phyloP scores from a whole-genome alignment of 1,140 invertebrate genomes.

The Bacillus rossius region DNA sequence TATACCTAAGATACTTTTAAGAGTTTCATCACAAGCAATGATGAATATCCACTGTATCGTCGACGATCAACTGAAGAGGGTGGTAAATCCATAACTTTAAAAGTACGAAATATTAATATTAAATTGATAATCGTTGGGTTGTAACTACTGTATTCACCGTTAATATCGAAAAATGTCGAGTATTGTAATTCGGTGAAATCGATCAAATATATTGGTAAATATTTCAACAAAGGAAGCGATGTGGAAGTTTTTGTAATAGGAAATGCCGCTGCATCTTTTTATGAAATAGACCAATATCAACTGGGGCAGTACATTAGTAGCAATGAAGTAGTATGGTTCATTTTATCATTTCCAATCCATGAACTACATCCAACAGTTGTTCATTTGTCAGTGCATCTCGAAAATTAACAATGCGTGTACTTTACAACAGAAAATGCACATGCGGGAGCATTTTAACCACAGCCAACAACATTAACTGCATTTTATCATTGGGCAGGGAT shows the following conservation, averaged over 20 bases:
- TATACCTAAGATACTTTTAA: conserved; percentile 33
- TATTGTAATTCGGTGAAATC: conserved; percentile 35
- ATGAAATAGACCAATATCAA: conserved; percentile 11
- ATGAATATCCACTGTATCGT: conserved; percentile 41
- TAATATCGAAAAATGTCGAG: conserved; percentile 39
- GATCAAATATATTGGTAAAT: conserved; percentile 39
- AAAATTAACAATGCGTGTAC: conserved; percentile 27
- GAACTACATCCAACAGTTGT: conserved; percentile 9
- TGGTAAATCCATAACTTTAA: conserved; percentile 10
- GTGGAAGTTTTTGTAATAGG: conserved; percentile 34
- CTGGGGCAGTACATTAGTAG: conserved; percentile 35
- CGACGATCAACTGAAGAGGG: conserved; percentile 25
- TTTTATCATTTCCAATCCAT: conserved; percentile 12
- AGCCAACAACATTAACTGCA: conserved; percentile 30
- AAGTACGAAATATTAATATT: conserved; percentile 9
- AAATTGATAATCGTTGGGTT: conserved; percentile 37
- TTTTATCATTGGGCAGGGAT: conserved; percentile 31
- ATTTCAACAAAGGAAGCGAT: conserved; percentile 42
- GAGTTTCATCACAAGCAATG: conserved; percentile 29
- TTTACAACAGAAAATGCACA: conserved; percentile 30
- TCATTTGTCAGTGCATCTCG: conserved; percentile 28
- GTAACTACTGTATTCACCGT: conserved; percentile 38
- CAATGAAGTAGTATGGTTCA: conserved; percentile 40
- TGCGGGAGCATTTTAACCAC: conserved; percentile 11
- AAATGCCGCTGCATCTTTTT: conserved; percentile 8